phyloP scores from a whole-genome alignment of 2,113 vertebrate species.

The Ophiodon elongatus region DNA sequence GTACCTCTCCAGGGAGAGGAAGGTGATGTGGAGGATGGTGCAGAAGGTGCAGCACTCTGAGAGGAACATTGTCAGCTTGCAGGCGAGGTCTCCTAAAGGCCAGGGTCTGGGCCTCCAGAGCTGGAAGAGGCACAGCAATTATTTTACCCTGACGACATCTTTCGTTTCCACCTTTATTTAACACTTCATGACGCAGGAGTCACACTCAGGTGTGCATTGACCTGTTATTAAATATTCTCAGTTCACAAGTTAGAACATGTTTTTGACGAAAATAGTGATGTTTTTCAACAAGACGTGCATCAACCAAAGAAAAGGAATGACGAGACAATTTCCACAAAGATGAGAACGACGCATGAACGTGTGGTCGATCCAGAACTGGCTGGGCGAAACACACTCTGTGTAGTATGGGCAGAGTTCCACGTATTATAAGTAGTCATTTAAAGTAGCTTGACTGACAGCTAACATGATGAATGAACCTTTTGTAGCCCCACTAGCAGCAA shows the following conservation, averaged over 20 bases:
- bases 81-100: constrained; percentile 79
- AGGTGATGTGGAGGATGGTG: constrained; percentile 87
- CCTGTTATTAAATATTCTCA: not conserved
- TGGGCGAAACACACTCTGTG: not conserved
- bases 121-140: constrained; percentile 48
- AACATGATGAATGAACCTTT: not conserved
- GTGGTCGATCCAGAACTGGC: not conserved
- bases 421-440: not conserved
- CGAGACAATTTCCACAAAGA: not conserved
- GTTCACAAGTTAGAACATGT: not conserved
- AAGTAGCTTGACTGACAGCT: not conserved
- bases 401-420: not conserved
- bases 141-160: not conserved
- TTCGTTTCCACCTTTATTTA: not conserved
- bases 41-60: constrained; percentile 87
- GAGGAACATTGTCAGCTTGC: constrained; percentile 84
- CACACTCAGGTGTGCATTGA: not conserved
- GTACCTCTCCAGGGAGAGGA: constrained; percentile 85
- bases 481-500: not conserved
- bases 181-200: not conserved
- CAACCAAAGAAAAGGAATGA: not conserved
- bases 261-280: not conserved
- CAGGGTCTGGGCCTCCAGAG: constrained; percentile 84
- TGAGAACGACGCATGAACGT: not conserved
- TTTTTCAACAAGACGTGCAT: not conserved